Conservation (phyloP, 2,888 invertebrate genomes). For the Andrena haemorrhoa region DNA sequence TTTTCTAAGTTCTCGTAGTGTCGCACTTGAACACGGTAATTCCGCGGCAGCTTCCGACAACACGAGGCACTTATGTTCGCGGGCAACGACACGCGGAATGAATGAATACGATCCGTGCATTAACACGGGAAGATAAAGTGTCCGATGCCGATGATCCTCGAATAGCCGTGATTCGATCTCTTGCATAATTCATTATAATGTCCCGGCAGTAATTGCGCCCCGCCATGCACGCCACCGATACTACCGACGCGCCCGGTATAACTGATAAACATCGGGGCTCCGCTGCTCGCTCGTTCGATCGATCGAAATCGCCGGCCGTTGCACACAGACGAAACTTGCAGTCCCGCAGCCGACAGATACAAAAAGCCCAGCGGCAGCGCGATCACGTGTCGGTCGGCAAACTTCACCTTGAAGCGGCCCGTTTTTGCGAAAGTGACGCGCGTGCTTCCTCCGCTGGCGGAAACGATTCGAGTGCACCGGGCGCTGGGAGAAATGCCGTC, state of each 20-base stretch:
- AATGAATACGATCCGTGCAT: constrained; percentile 7
- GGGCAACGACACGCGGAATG: not conserved
- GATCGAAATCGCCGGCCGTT: constrained; percentile 16
- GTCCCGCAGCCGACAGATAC: not conserved
- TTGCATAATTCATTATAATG: constrained; percentile 55
- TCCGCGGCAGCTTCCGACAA: not conserved
- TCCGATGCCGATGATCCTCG: constrained; percentile 26
- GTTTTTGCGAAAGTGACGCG: not conserved
- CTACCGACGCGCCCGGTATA: constrained; percentile 21
- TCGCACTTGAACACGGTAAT: not conserved
- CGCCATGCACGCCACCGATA: constrained; percentile 39
- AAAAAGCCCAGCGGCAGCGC: not conserved
- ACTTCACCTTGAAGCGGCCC: constrained; percentile 1
- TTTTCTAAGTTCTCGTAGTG: constrained; percentile 2
- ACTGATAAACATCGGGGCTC: constrained; percentile 34
- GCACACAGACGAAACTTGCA: not conserved
- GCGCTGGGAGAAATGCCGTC: constrained; percentile 19
- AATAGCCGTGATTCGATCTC: constrained; percentile 37
- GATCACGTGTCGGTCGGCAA: constrained; percentile 27
- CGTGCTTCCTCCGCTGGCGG: not conserved
- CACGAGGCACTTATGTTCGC: constrained; percentile 13
- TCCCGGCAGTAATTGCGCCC: constrained; percentile 44
- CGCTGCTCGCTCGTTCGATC: constrained; percentile 1
- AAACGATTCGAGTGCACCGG: constrained; percentile 1
- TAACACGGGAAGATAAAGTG: constrained; percentile 1